Percentiles rank a stretch among this genome's conserved stretches.
phyloP scores from a whole-genome alignment of 2,113 vertebrate genomes.

The Actenoides lindsayi region DNA sequence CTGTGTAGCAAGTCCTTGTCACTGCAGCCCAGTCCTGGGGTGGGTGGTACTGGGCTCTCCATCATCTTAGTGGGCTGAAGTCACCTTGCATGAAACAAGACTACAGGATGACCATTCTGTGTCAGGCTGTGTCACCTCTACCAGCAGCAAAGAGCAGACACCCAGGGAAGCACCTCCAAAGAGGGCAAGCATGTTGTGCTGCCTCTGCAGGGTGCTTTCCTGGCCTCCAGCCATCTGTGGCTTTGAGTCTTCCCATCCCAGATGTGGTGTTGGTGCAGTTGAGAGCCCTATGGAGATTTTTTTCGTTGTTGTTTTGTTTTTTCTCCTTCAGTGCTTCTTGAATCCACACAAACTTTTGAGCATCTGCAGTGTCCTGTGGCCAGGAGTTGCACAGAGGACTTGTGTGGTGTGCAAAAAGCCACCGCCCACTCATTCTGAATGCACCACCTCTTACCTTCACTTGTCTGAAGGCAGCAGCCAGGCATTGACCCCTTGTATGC shows the following conservation, averaged over 20 bases:
- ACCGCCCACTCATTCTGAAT: rapidly evolving
- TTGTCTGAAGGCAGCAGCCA: background rate
- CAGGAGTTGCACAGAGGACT: background rate
- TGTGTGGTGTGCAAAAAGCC: background rate
- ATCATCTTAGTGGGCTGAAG: background rate
- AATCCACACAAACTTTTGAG: background rate
- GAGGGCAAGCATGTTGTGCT: background rate
- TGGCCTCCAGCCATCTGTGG: background rate
- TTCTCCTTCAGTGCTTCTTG: background rate
- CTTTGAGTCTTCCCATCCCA: background rate
- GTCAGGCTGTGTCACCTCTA: background rate
- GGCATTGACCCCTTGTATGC: rapidly evolving
- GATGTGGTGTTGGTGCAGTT: background rate
- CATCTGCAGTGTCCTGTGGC: background rate
- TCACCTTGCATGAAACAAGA: background rate
- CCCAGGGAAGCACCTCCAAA: background rate
- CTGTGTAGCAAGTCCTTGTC: background rate
- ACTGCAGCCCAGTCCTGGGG: background rate
- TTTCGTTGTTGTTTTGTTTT: rapidly evolving
- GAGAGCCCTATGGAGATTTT: background rate
- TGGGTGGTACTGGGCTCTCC: background rate
- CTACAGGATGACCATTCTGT: background rate
- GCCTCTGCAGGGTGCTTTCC: background rate
- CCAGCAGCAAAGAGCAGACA: background rate
- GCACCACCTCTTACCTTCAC: background rate